A percentile compares a stretch with the other conserved stretches of the same genome.
Evolutionary conservation across 1,140 invertebrate species (phyloP).

Genomic region (Drosophila serrata): DNA sequence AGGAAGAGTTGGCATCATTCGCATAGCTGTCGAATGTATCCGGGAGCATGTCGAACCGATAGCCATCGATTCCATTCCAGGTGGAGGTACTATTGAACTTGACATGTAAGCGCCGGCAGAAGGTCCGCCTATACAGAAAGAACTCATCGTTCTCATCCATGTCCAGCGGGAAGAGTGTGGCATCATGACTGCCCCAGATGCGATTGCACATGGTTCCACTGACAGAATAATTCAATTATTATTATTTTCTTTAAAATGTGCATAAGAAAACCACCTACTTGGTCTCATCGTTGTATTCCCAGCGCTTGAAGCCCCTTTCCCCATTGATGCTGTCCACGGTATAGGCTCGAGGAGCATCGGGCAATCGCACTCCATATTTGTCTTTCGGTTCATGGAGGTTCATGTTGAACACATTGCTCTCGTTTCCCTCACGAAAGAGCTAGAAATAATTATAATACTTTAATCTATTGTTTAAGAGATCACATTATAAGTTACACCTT

Average conservation of each 20-base stretch:
- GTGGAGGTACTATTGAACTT: conserved; percentile 81
- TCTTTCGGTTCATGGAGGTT: conserved; percentile 74
- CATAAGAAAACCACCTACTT: conserved; percentile 44
- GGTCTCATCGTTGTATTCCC: conserved; percentile 86
- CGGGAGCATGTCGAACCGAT: conserved; percentile 86
- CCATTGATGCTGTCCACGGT: conserved; percentile 87
- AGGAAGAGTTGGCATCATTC: conserved; percentile 61
- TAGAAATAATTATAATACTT: conserved; percentile 48
- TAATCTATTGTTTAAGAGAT: neutral
- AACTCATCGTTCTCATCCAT: conserved; percentile 87
- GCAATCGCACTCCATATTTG: conserved; percentile 35
- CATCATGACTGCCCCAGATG: conserved; percentile 88
- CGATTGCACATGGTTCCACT: conserved; percentile 87
- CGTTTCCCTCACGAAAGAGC: conserved; percentile 88
- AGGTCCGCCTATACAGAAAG: conserved; percentile 88
- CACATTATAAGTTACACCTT: neutral
- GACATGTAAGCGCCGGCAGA: conserved; percentile 89
- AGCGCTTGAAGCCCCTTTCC: conserved; percentile 87
- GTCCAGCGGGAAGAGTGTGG: conserved; percentile 87
- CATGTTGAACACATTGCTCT: conserved; percentile 86
- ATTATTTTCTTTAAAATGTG: too few relatives aligned
- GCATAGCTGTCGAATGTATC: conserved; percentile 87
- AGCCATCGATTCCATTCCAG: conserved; percentile 68
- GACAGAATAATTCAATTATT: too few relatives aligned
- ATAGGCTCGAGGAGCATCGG: conserved; percentile 62